These are phyloP conservation scores for Leptoteleia sp. DNA, from an alignment of 1,140 invertebrate species.

Conservation along the genomic window DNA sequence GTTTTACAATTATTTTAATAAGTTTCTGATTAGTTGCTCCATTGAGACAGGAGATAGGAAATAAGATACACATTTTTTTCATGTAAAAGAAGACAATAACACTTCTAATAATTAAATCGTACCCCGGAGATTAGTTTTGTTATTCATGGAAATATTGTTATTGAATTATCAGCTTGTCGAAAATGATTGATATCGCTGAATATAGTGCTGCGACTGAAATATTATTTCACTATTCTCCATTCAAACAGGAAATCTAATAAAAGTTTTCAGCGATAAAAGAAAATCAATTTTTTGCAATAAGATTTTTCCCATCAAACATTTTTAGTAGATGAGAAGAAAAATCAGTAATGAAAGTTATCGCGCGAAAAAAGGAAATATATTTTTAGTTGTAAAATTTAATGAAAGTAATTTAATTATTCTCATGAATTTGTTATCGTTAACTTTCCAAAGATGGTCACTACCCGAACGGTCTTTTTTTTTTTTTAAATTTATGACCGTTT, in stretches of 20 bases:
- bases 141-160: not conserved
- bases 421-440: no score
- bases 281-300: conserved; percentile 8
- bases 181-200: not conserved
- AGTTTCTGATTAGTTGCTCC: no score
- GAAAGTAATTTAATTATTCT: no score
- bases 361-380: not conserved
- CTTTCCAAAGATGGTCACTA: no score
- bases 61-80: no score
- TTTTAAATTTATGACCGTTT: no score
- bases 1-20: no score
- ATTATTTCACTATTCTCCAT: conserved; percentile 10
- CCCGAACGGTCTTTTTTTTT: no score
- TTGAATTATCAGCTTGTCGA: not conserved
- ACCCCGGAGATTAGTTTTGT: not conserved
- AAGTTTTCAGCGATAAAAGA: not conserved
- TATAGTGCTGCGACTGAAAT: conserved; percentile 1
- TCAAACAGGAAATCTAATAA: conserved; percentile 13
- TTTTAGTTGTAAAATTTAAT: no score
- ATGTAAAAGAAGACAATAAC: not conserved
- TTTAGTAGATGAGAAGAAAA: not conserved
- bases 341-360: not conserved
- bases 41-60: no score
- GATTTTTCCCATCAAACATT: not conserved
- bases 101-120: not conserved